These are phyloP conservation scores for Pelobates fuscus DNA, from an alignment of 2,113 vertebrate species.

Conservation along the genomic window DNA sequence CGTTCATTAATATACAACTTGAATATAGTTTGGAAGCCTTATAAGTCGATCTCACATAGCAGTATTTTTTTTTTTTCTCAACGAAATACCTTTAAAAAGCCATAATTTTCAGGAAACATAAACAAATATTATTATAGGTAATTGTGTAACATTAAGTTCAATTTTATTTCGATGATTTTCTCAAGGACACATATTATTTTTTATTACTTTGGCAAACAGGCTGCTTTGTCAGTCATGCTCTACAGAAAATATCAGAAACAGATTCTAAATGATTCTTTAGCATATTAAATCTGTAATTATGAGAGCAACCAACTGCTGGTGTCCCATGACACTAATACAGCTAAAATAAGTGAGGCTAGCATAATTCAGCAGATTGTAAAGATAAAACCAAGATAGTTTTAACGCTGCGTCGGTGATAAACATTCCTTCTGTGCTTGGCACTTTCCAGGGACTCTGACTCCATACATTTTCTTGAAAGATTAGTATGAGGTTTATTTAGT, in stretches of 20 bases:
- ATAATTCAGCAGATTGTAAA: constrained; percentile 18
- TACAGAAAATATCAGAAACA: not conserved
- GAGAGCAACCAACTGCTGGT: constrained; percentile 4
- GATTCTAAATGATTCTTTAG: constrained; percentile 1
- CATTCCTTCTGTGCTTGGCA: constrained; percentile 19
- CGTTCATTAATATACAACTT: not conserved
- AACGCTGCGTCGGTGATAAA: not conserved
- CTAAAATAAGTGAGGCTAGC: not conserved
- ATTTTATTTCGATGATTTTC: not conserved
- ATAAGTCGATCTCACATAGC: not conserved
- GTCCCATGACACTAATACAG: constrained; percentile 8
- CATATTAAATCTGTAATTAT: constrained; percentile 21
- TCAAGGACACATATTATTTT: constrained; percentile 6
- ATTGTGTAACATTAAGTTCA: not conserved
- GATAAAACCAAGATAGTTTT: constrained; percentile 9
- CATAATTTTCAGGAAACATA: not conserved
- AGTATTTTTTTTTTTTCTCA: not conserved
- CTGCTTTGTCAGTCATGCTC: not conserved
- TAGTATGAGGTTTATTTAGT: not conserved
- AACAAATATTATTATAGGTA: not conserved
- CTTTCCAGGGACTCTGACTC: constrained; percentile 8
- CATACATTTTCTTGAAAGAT: not conserved
- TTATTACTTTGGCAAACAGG: not conserved
- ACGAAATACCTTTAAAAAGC: not conserved
- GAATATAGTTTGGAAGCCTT: not conserved